phyloP scores from a whole-genome alignment of 2,113 vertebrate genomes.

The Lepidothrix coronata region DNA sequence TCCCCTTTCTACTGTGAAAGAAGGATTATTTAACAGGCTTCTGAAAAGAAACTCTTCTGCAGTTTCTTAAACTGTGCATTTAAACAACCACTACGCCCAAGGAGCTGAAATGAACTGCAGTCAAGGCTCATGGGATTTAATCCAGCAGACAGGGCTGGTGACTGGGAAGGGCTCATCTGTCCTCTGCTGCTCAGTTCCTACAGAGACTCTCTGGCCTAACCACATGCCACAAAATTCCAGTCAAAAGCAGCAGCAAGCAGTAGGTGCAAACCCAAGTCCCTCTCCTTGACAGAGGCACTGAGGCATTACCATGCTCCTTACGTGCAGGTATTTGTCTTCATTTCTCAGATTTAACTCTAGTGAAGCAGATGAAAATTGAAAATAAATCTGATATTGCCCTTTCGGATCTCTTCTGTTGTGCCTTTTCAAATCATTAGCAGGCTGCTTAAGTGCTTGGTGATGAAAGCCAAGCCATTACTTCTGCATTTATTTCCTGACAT shows the following conservation, averaged over 20 bases:
- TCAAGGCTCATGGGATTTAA: background rate
- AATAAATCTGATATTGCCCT: background rate
- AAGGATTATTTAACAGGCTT: background rate
- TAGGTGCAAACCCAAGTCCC: background rate
- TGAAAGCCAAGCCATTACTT: background rate
- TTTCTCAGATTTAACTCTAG: background rate
- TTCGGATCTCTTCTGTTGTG: background rate
- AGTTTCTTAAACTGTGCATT: background rate
- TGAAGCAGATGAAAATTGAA: background rate
- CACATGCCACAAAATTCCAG: background rate
- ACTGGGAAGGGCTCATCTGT: accelerated
- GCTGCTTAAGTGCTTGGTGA: background rate
- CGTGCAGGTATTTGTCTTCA: background rate
- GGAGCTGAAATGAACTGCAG: background rate
- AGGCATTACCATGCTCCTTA: background rate
- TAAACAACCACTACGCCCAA: background rate
- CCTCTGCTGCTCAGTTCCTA: background rate
- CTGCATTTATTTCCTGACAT: background rate
- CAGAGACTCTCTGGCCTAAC: background rate
- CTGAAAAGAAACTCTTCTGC: background rate
- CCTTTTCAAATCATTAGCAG: background rate
- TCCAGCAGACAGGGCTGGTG: background rate
- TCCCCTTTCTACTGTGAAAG: background rate
- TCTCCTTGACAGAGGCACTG: background rate
- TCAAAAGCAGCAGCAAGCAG: background rate